Conservation (phyloP, 2,888 invertebrate species). For the Dexiosoma caninum region DNA sequence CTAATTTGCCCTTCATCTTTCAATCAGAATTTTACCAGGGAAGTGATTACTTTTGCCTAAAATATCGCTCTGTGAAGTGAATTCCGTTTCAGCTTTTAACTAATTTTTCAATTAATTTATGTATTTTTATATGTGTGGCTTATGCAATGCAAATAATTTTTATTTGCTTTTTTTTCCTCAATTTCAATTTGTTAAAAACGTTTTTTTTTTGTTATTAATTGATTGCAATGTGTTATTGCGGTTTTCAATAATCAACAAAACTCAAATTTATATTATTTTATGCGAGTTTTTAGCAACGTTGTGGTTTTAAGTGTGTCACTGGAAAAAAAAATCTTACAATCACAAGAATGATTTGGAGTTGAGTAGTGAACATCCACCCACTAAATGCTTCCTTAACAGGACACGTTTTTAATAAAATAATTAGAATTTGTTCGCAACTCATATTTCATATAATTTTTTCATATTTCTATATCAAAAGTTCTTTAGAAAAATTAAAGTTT, state of each 20-base stretch:
- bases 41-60: too few relatives aligned
- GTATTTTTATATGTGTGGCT: not conserved
- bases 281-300: not conserved
- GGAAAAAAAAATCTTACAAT: not conserved
- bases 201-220: conserved; percentile 46
- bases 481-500: too few relatives aligned
- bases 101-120: not conserved
- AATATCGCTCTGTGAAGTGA: too few relatives aligned
- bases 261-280: not conserved
- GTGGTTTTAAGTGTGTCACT: not conserved
- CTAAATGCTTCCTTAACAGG: too few relatives aligned
- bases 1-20: too few relatives aligned
- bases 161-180: not conserved
- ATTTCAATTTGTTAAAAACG: conserved; percentile 9
- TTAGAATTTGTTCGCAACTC: too few relatives aligned
- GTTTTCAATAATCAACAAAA: conserved; percentile 32
- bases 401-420: too few relatives aligned
- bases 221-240: conserved; percentile 55
- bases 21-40: too few relatives aligned
- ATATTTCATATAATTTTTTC: too few relatives aligned
- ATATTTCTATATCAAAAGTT: too few relatives aligned
- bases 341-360: not conserved
- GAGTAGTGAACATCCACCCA: too few relatives aligned
- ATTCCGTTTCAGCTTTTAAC: not conserved
- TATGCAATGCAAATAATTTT: not conserved